Evolutionary conservation across 2,888 invertebrate genomes (phyloP).

Genomic region (Diabrotica balteata): DNA sequence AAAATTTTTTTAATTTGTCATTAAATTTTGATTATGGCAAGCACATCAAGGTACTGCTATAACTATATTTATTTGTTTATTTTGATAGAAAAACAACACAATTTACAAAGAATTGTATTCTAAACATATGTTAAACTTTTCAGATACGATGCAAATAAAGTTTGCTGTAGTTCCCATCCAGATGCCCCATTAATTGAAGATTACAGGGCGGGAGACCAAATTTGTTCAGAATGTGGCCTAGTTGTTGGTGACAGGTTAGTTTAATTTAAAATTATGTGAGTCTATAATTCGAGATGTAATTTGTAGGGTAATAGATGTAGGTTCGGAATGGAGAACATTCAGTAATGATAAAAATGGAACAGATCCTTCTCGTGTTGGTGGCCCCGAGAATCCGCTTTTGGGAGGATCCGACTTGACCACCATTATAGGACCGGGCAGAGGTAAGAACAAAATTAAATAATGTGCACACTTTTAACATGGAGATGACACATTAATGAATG

Average conservation of each 20-base stretch:
- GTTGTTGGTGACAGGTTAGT: slow-evolving; percentile 96
- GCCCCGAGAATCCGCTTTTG: slow-evolving; percentile 96
- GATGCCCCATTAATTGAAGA: slow-evolving; percentile 97
- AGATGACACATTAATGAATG: neutral
- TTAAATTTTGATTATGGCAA: slow-evolving; percentile 65
- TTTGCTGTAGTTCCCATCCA: slow-evolving; percentile 93
- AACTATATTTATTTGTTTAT: neutral
- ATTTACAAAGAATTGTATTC: neutral
- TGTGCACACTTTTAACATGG: too few species aligned
- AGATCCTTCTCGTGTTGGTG: slow-evolving; percentile 99
- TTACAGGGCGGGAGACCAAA: slow-evolving; percentile 98
- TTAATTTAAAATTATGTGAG: neutral
- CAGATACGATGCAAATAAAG: slow-evolving; percentile 76
- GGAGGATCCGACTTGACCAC: slow-evolving; percentile 97
- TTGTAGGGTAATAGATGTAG: slow-evolving; percentile 96
- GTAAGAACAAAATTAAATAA: slow-evolving; percentile 30
- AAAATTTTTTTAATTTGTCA: too few species aligned
- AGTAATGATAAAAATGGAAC: slow-evolving; percentile 97
- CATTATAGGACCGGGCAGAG: slow-evolving; percentile 80
- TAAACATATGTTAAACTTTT: slow-evolving; percentile 19
- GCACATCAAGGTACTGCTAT: slow-evolving; percentile 70
- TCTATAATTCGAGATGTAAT: slow-evolving; percentile 33
- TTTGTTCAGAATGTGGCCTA: slow-evolving; percentile 99
- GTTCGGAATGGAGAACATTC: slow-evolving; percentile 99
- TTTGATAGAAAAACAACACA: neutral